Evolutionary conservation across 1,140 invertebrate species (phyloP), one percentile per base, ranked within the genome.

Genomic region (Hyles euphorbiae): DNA sequence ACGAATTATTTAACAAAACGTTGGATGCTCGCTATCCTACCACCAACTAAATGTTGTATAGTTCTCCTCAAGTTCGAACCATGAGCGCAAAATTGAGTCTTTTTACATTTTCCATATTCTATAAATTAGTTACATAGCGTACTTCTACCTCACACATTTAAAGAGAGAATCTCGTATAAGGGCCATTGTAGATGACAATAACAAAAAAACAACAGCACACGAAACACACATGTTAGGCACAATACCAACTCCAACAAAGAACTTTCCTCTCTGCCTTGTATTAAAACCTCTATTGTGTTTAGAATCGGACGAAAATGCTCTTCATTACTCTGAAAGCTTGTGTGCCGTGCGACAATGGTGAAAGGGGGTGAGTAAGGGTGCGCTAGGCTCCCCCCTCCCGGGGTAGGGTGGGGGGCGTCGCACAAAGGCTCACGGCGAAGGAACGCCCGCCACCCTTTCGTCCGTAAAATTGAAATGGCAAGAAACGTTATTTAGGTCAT

Each of bases 291-390:
- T 65, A 84, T 87, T 87, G 84, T 87, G 67, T 46, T 75, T 73
- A 59, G 78, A 84, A 87, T 87, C 81, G 84, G 82, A 87, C 84
- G 84, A 87, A 87, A 87, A 87, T 85, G 81, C 81, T 87, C 84
- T 87, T 87, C 84, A 87, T 87, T 87, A 87, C 79, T 78, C 69
- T 87, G 84, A 87, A 87, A 87, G 84, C 82, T 83, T 81, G 79
- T 84, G 79, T 86, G 80, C 81, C 72, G 62, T 82, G 75, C 78
- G 77, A 87, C 82, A 85, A 85, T 84, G 71, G 76, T 45, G 54
- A 49, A 56, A 56, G 60, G 54, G 64, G 58, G 47, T 44, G 59
- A 34, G n/a, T n/a, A 2, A 22, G 46, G 46, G 46, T 48, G 12
- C n/a, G 46, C 40, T 44, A 40, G 40, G 34, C 34, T 5, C 3